Evolutionary conservation across 2,888 invertebrate genomes (phyloP), one percentile per base, ranked within the genome.

Genomic region (Orthosia gracilis): DNA sequence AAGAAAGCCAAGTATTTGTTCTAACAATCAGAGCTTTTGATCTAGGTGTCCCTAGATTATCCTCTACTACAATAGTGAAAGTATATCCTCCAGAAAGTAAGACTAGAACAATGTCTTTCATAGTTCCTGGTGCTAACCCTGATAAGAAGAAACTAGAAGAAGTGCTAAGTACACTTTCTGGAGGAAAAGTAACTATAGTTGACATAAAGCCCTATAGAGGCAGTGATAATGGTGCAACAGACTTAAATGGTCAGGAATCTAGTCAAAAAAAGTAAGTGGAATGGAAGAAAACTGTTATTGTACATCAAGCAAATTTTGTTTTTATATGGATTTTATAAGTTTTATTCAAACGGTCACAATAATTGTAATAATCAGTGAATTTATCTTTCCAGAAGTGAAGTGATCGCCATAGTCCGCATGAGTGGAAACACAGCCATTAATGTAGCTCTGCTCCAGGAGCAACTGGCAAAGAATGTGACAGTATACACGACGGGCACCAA

Each of bases 21-120:
- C 92, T 98, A 11, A 98, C 97, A 69, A 97, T 98, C 18, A 97
- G 98, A 89, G 99, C 98, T 3, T 98, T 98, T 90, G 99, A 99
- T 94, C 97, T 98, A 79, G 99, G 99, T 0, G 97, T 98, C 2
- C 99, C 99, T 3, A 98, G 98, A 90, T 95, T 98, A 73, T 98
- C 97, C 83, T 97, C 98, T 23, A 97, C 97, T 52, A 97, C 98
- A 18, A 97, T 97, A 73, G 97, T 99, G 11, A 97, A 98, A 87
- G 97, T 99, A 74, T 98, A 98, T 94, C 98, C 98, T 67, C 98
- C 98, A 81, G 98, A 97, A 88, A 97, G 97, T 84, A 97, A 97
- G 76, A 97, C 98, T 12, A 97, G 98, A 73, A 98, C 98, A 54
- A 98, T 99, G 94, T 97, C 98, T 23, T 99, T 99, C 92, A 97